These are phyloP conservation scores for Eubucco bourcierii DNA, from an alignment of 2,113 vertebrate species.

Conservation along the genomic window DNA sequence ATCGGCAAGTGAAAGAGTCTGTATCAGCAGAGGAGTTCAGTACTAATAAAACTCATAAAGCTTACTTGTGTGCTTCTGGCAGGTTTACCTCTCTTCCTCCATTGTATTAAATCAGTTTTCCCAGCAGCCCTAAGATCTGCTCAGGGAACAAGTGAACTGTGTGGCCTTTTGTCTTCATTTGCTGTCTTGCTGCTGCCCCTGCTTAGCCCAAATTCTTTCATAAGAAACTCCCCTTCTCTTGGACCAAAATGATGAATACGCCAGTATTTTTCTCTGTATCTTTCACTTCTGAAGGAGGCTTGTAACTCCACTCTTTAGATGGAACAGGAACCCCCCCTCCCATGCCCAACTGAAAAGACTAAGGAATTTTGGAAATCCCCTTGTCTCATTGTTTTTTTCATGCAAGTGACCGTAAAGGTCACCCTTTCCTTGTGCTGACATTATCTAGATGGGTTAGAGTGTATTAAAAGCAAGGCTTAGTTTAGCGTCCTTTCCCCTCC, in stretches of 20 bases:
- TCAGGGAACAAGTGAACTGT: background rate
- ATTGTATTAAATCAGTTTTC: background rate
- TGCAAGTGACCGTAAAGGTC: constrained; percentile 20
- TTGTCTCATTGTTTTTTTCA: background rate
- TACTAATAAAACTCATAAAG: background rate
- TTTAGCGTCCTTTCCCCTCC: constrained; percentile 26
- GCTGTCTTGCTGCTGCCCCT: background rate
- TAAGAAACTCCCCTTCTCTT: constrained; percentile 8
- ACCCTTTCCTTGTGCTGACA: constrained; percentile 23
- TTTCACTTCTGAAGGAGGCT: background rate
- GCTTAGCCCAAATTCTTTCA: background rate
- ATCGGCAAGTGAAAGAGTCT: background rate
- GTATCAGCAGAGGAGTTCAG: background rate
- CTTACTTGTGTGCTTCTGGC: background rate
- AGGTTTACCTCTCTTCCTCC: background rate
- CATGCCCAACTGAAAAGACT: accelerated
- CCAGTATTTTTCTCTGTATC: background rate
- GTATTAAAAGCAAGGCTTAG: constrained; percentile 58
- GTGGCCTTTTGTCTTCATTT: background rate
- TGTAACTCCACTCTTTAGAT: background rate
- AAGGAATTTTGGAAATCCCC: constrained; percentile 38
- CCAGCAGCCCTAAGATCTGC: background rate
- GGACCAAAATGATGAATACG: background rate
- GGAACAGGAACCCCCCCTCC: background rate
- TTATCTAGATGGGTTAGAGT: constrained; percentile 39